Percentiles rank a stretch among this genome's conserved stretches.
These are phyloP conservation scores for Berghia stephanieae DNA, from an alignment of 1,140 invertebrate genomes.

Conservation along the genomic window DNA sequence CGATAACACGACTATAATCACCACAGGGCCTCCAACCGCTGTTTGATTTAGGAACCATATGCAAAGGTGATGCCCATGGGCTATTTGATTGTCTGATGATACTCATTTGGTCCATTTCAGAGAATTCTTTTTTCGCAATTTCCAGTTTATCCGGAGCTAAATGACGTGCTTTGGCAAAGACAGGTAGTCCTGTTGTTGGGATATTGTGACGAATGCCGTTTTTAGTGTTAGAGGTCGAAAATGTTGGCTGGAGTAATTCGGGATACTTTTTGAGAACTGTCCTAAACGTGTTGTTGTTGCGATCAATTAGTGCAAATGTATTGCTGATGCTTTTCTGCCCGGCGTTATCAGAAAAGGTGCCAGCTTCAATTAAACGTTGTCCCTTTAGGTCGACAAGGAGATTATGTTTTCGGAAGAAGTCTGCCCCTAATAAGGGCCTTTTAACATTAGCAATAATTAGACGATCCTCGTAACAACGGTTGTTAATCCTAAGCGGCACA, in stretches of 20 bases:
- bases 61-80: constrained; percentile 66
- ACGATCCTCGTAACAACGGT: not conserved
- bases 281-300: not conserved
- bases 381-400: not conserved
- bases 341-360: too few species aligned
- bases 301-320: not conserved
- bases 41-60: constrained; percentile 66
- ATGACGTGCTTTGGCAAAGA: constrained; percentile 19
- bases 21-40: constrained; percentile 63
- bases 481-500: not conserved
- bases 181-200: constrained; percentile 25
- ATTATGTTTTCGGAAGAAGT: not conserved
- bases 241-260: not conserved
- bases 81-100: constrained; percentile 24
- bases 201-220: too few species aligned
- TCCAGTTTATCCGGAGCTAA: constrained; percentile 8
- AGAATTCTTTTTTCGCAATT: constrained; percentile 32
- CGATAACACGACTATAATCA: constrained; percentile 34
- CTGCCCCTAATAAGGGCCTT: not conserved
- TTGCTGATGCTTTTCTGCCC: too few species aligned
- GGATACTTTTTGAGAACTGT: not conserved
- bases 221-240: not conserved
- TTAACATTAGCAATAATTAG: constrained; percentile 14
- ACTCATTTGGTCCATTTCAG: constrained; percentile 24
- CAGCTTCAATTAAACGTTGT: not conserved